Evolutionary conservation across 2,113 vertebrate species (phyloP), one percentile per base, ranked within the genome.

Genomic region (Rhegmatorhina hoffmannsi): DNA sequence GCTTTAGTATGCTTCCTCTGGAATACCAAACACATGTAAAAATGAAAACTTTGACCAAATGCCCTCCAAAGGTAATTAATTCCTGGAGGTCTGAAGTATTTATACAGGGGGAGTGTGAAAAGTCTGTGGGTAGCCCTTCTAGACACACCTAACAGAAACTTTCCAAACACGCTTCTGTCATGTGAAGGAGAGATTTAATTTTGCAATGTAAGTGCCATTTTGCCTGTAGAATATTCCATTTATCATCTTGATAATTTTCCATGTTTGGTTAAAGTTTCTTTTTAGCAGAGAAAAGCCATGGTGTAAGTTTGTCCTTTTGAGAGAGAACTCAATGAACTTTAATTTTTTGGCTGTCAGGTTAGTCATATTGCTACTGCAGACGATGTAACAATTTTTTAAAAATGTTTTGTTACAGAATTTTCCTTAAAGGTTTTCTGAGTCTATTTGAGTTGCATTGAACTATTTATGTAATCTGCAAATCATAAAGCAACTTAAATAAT

Each of bases 1-100:
- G 94, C 81, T 91, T 74, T 75, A 89, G 80, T 40, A 78, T 33
- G 87, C n/a, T 82, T 72, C 78, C 62, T 84, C 81, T 82, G 69
- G 85, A 87, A 87, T 20, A 92, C 8, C 17, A 75, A 84, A 84
- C 7, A 28, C 33, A 44, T 44, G 53, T 13, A 49, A 89, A 84
- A 53, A 84, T 3, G 15, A 70, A 75, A 91, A 82, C 31, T 84
- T 47, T 3, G 1, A 76, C 80, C 74, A 74, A 93, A 79, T 38
- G 12, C 62, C 82, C 73, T 63, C 81, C 49, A 79, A 77, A 84
- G 47, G 92, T 75, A 84, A 75, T n/a, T 28, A 34, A 63, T 2
- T 47, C 47, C 52, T 79, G 40, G 25, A 87, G 28, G 21, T 55
- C 4, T 1, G 16, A 78, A 18, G 31, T 17, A 6, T 44, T 89